These are phyloP conservation scores for Mesitornis unicolor DNA, from an alignment of 2,113 vertebrate species.

Conservation along the genomic window DNA sequence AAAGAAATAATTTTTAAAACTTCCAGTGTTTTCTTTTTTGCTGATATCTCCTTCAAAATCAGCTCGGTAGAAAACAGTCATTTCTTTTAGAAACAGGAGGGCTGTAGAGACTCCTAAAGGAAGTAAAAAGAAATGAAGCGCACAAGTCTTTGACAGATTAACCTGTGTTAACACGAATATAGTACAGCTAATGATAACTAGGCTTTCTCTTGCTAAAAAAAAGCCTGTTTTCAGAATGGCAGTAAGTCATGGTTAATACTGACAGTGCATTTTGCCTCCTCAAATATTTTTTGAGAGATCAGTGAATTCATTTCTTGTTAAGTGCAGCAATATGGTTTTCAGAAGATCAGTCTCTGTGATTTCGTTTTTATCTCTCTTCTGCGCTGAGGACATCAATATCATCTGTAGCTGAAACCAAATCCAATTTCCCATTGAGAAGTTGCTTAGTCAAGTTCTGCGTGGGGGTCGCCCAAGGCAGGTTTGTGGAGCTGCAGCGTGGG, in stretches of 20 bases:
- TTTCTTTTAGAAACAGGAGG: neutral
- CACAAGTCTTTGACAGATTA: neutral
- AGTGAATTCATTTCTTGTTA: neutral
- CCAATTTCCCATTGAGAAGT: neutral
- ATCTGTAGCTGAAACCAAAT: neutral
- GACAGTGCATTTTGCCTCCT: neutral
- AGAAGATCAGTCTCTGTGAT: neutral
- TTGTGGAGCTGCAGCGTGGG: neutral
- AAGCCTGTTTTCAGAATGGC: neutral
- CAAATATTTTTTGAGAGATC: neutral
- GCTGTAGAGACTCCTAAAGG: neutral
- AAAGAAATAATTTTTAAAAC: neutral
- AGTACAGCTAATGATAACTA: neutral
- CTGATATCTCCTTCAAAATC: slow-evolving; percentile 19
- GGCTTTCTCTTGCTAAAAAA: neutral
- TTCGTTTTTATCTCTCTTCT: neutral
- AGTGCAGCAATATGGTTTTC: neutral
- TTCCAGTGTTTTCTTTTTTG: neutral
- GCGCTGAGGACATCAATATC: neutral
- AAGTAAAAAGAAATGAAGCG: neutral
- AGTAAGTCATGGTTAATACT: neutral
- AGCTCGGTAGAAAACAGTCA: neutral
- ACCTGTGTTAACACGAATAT: neutral
- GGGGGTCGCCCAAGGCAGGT: neutral
- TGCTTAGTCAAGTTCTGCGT: neutral